phyloP scores from a whole-genome alignment of 2,888 invertebrate genomes.

The Drosophila paramelanica region DNA sequence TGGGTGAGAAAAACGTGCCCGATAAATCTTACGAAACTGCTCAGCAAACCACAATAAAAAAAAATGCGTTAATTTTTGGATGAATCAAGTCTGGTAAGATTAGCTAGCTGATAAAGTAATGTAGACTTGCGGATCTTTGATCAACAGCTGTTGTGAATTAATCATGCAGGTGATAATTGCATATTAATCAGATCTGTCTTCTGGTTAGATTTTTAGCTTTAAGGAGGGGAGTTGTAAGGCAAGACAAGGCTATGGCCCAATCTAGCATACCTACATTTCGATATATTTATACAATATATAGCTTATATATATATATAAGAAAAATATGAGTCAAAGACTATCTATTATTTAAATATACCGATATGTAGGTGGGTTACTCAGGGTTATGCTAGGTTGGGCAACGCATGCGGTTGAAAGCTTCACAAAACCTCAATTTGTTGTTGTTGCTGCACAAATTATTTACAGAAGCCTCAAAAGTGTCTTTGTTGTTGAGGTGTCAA shows the following conservation, averaged over 20 bases:
- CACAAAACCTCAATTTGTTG: conserved; percentile 19
- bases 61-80: conserved; percentile 55
- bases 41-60: conserved; percentile 22
- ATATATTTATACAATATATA: too few species aligned
- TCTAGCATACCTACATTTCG: neutral
- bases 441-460: conserved; percentile 2
- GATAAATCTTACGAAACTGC: conserved; percentile 38
- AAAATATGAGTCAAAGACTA: too few species aligned
- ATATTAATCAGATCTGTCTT: conserved; percentile 33
- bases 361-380: conserved; percentile 19
- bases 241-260: neutral
- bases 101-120: neutral
- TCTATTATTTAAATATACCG: conserved; percentile 18
- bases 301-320: too few species aligned
- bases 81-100: conserved; percentile 27
- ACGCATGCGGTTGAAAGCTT: conserved; percentile 32
- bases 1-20: conserved; percentile 61
- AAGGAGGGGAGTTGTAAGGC: neutral
- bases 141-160: conserved; percentile 4
- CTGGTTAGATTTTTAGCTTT: conserved; percentile 15
- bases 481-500: neutral
- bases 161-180: conserved; percentile 51
- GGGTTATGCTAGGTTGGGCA: conserved; percentile 39
- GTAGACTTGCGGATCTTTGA: neutral
- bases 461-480: conserved; percentile 45